Evolutionary conservation across 1,140 invertebrate species (phyloP).

Genomic region (Elysia chlorotica): DNA sequence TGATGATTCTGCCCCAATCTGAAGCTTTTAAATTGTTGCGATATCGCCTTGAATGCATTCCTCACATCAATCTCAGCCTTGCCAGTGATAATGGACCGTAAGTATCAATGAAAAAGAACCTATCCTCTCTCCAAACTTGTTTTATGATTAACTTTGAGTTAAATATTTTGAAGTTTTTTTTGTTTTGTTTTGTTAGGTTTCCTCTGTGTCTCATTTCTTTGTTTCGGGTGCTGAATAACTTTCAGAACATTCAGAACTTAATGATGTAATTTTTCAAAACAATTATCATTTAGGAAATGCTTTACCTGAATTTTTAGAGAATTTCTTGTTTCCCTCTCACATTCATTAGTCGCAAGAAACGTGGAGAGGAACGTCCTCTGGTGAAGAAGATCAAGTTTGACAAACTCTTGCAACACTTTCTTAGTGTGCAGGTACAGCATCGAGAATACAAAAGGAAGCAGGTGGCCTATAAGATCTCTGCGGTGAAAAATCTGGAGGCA

Average conservation of each 20-base stretch:
- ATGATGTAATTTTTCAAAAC: neutral
- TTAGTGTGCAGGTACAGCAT: slow-evolving; percentile 70
- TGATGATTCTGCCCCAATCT: slow-evolving; percentile 97
- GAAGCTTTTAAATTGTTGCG: slow-evolving; percentile 91
- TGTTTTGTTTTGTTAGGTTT: neutral
- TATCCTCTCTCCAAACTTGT: neutral
- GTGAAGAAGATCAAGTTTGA: slow-evolving; percentile 68
- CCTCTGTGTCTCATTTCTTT: neutral
- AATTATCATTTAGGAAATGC: too few relatives aligned
- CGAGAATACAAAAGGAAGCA: slow-evolving; percentile 58
- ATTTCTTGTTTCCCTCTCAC: neutral
- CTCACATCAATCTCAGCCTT: slow-evolving; percentile 55
- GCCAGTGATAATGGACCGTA: slow-evolving; percentile 14
- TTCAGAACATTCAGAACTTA: neutral
- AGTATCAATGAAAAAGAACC: too few relatives aligned
- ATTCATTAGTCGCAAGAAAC: slow-evolving; percentile 13
- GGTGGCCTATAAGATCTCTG: slow-evolving; percentile 25
- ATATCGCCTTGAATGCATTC: slow-evolving; percentile 87
- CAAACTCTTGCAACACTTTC: slow-evolving; percentile 70
- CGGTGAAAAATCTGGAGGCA: slow-evolving; percentile 13
- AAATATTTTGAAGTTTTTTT: neutral
- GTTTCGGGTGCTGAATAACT: neutral
- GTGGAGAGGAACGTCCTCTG: slow-evolving; percentile 28
- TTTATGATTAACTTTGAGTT: neutral
- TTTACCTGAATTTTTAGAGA: too few relatives aligned